phyloP scores from a whole-genome alignment of 1,140 invertebrate species.

The Stegodyphus mimosarum region DNA sequence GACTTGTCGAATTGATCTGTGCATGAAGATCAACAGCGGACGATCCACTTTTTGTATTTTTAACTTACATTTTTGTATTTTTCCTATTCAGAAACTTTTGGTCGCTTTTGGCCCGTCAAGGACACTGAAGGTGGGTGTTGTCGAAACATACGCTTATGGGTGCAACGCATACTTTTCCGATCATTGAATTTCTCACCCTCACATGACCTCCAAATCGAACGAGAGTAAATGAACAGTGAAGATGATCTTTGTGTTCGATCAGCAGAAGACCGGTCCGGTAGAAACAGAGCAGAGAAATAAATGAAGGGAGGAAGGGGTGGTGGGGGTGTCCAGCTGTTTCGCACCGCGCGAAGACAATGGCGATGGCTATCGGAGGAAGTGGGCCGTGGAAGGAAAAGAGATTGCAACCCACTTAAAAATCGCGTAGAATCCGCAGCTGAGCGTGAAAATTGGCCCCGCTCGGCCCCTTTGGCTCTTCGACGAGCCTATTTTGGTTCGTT shows the following conservation, averaged over 20 bases:
- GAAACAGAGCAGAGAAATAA: constrained; percentile 8
- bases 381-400: constrained; percentile 40
- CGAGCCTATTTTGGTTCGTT: constrained; percentile 50
- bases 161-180: too few relatives aligned
- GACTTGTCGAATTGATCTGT: too few relatives aligned
- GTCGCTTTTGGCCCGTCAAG: too few relatives aligned
- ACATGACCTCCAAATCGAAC: too few relatives aligned
- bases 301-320: background rate
- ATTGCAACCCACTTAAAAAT: constrained; percentile 46
- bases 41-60: too few relatives aligned
- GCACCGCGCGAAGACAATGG: constrained; percentile 23
- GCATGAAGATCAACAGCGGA: too few relatives aligned
- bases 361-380: constrained; percentile 41
- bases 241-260: background rate
- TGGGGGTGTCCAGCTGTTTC: background rate
- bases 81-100: too few relatives aligned
- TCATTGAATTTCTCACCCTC: too few relatives aligned
- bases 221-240: too few relatives aligned
- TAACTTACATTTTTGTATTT: too few relatives aligned
- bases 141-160: too few relatives aligned
- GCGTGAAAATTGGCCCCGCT: constrained; percentile 53
- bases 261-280: background rate
- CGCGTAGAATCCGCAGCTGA: constrained; percentile 4
- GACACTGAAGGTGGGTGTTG: too few relatives aligned
- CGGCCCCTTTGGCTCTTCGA: constrained; percentile 31